Conservation (phyloP, 2,113 vertebrate genomes). For the Trogon surrucura region DNA sequence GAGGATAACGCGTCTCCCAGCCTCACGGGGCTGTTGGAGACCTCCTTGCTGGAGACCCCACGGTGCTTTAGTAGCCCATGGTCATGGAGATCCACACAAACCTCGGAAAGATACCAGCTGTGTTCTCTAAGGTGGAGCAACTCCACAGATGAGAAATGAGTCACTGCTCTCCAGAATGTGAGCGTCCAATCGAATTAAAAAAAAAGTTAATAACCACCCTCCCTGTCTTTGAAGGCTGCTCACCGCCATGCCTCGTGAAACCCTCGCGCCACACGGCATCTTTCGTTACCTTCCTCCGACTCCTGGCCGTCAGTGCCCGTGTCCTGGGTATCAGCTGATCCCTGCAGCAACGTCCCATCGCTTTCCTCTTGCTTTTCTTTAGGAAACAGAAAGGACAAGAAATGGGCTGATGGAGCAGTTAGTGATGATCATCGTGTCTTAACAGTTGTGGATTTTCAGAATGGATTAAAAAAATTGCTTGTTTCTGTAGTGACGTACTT, state of each 20-base stretch:
- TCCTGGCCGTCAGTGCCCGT: neutral
- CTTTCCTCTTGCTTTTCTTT: conserved; percentile 65
- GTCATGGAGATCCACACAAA: accelerated
- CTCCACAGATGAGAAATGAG: neutral
- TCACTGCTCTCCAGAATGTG: neutral
- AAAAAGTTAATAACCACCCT: neutral
- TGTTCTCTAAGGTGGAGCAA: neutral
- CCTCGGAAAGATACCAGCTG: neutral
- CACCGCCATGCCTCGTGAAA: neutral
- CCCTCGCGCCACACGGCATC: neutral
- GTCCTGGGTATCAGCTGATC: conserved; percentile 50
- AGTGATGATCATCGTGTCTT: neutral
- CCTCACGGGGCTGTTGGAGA: neutral
- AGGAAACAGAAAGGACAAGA: conserved; percentile 24
- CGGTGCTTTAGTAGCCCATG: accelerated
- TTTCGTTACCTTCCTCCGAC: conserved; percentile 67
- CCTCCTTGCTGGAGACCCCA: neutral
- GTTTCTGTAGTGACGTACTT: neutral
- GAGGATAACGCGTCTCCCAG: neutral
- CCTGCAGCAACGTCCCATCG: conserved; percentile 24
- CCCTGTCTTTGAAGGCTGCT: neutral
- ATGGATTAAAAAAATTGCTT: neutral
- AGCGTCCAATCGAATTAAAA: neutral
- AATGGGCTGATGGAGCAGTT: neutral
- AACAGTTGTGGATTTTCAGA: neutral